These are phyloP conservation scores for Muscicapa comitata DNA, from an alignment of 2,797 vertebrate species.

Conservation along the genomic window DNA sequence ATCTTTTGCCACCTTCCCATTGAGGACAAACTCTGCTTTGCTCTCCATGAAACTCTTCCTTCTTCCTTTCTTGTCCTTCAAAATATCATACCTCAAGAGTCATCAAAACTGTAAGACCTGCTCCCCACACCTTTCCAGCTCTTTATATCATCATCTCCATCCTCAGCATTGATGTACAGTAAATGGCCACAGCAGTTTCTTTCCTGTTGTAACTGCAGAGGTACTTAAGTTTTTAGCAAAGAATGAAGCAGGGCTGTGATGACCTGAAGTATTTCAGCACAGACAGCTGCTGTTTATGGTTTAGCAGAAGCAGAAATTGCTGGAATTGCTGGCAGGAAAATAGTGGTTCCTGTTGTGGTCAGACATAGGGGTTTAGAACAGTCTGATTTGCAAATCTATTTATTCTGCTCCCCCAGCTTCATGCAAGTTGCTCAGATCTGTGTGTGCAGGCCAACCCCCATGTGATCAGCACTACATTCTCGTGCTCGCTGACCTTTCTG, in stretches of 20 bases:
- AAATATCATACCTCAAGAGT: not conserved
- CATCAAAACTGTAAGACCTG: not conserved
- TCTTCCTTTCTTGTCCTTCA: not conserved
- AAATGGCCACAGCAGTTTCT: not conserved
- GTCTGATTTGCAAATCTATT: not conserved
- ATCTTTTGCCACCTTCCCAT: not conserved
- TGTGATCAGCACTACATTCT: not conserved
- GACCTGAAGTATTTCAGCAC: not conserved
- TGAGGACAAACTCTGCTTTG: not conserved
- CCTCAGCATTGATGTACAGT: accelerated
- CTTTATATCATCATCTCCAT: not conserved
- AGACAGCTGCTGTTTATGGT: not conserved
- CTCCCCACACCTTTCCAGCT: not conserved
- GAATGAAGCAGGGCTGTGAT: accelerated
- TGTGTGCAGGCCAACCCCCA: not conserved
- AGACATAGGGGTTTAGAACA: accelerated
- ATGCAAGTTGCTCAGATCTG: not conserved
- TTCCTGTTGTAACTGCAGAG: not conserved
- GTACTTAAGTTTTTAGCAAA: not conserved
- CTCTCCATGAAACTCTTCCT: not conserved
- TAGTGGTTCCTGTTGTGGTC: accelerated
- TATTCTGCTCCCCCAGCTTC: not conserved
- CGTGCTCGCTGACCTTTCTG: slow-evolving; percentile 19
- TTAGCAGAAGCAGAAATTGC: not conserved
- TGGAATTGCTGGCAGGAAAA: not conserved